Evolutionary conservation across 2,888 invertebrate genomes (phyloP).

Genomic region (Xanthia icteritia): DNA sequence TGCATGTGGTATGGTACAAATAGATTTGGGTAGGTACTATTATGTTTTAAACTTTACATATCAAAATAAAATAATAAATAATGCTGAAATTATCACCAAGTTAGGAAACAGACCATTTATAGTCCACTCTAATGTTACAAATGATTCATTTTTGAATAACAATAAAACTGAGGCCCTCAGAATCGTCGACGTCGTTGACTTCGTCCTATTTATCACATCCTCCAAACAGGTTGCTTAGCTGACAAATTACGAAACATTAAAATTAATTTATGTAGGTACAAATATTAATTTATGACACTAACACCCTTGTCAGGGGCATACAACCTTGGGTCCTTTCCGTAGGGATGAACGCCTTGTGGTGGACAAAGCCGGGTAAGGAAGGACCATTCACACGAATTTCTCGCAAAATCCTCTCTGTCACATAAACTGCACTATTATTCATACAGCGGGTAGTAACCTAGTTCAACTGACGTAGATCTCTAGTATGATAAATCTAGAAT

Average conservation of each 20-base stretch:
- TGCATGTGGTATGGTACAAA: not conserved
- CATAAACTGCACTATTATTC: slow-evolving; percentile 86
- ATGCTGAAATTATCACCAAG: not conserved
- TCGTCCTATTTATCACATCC: slow-evolving; percentile 33
- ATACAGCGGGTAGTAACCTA: slow-evolving; percentile 75
- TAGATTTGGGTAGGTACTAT: not conserved
- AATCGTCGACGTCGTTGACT: not conserved
- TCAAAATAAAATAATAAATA: not conserved
- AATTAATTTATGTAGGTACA: slow-evolving; percentile 73
- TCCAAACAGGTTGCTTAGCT: slow-evolving; percentile 46
- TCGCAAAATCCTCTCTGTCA: slow-evolving; percentile 82
- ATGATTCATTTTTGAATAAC: slow-evolving; percentile 23
- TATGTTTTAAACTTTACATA: not conserved
- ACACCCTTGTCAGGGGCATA: slow-evolving; percentile 77
- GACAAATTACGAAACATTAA: slow-evolving; percentile 68
- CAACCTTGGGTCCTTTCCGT: slow-evolving; percentile 69
- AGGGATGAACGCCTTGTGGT: slow-evolving; percentile 75
- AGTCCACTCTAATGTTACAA: not conserved
- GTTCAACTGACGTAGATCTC: slow-evolving; percentile 79
- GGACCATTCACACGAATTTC: slow-evolving; percentile 81
- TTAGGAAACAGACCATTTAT: not conserved
- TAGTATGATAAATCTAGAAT: slow-evolving; percentile 80
- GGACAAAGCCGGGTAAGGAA: slow-evolving; percentile 78
- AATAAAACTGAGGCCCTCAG: slow-evolving; percentile 29
- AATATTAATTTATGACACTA: slow-evolving; percentile 76